These are phyloP conservation scores for Henricia sp. DNA, from an alignment of 53 echinoderm and acorn worm genomes.

Conservation along the genomic window DNA sequence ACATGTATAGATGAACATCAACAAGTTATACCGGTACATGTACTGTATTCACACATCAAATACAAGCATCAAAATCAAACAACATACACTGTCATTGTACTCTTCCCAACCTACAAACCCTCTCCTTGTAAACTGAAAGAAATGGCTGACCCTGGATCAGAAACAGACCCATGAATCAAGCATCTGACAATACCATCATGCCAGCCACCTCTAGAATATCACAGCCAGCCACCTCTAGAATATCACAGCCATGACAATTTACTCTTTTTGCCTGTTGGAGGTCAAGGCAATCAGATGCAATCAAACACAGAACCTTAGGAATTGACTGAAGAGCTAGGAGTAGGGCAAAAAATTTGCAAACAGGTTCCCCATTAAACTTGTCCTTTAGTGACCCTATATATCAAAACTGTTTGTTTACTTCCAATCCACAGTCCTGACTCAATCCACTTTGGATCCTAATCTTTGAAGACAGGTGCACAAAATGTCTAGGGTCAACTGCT, in stretches of 20 bases:
- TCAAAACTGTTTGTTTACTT: constrained; percentile 17
- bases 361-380: neutral
- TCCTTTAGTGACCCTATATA: constrained; percentile 28
- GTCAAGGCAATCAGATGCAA: constrained; percentile 1
- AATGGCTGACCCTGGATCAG: too few species aligned
- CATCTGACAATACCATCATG: neutral
- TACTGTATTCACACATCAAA: too few species aligned
- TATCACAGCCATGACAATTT: constrained; percentile 33
- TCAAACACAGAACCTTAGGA: constrained; percentile 25
- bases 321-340: neutral
- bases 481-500: constrained; percentile 29
- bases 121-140: too few species aligned
- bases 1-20: too few species aligned
- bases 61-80: too few species aligned
- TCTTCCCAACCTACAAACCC: too few species aligned
- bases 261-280: neutral
- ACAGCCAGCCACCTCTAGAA: constrained; percentile 5
- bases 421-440: constrained; percentile 6
- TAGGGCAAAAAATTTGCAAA: neutral
- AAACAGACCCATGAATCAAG: too few species aligned
- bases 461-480: constrained; percentile 38
- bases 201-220: too few species aligned
- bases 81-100: too few species aligned
- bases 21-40: too few species aligned
- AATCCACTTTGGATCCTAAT: constrained; percentile 23